Evolutionary conservation across 2,888 invertebrate genomes (phyloP), one percentile per base, ranked within the genome.

Genomic region (Cetonia aurata): DNA sequence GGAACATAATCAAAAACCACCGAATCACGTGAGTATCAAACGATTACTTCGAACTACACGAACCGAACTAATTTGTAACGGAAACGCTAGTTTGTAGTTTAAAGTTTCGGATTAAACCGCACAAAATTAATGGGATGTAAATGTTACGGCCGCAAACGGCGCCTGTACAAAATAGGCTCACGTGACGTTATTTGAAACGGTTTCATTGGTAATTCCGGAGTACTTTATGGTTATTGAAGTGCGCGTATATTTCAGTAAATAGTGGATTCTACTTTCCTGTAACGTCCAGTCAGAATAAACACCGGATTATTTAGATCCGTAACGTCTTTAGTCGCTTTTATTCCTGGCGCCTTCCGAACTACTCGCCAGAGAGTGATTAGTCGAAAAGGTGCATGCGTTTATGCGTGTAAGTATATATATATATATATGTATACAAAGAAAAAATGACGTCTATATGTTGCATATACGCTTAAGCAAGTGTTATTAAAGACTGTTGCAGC

Each of bases 401-500:
- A 37, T 37, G 37, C 6, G 37, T n/a, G n/a, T n/a, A n/a, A n/a
- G n/a, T n/a, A n/a, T n/a, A n/a, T n/a, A n/a, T 37, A 37, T 4
- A 37, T 37, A n/a, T 37, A 37, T 4, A 37, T 37, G 6, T 1
- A 37, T 37, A 37, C 37, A 37, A 8, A 37, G 6, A 37, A 37
- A 37, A 37, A 10, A 37, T 37, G 37, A 37, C 6, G 10, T 8
- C 6, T 37, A 37, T 37, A 37, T 10, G 37, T 37, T 9, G 37
- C 10, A 37, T 37, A 37, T 37, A 37, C 37, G 37, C 37, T 37
- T 37, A 37, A 37, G 9, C 37, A 37, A 37, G 50, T 41, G 50
- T 50, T 65, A 50, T 65, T 50, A n/a, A 62, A 65, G 50, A 65
- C 46, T 12, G 50, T 15, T 37, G 62, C 62, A 65, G 62, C 62